phyloP scores from a whole-genome alignment of 2,113 vertebrate genomes.

The Theristicus caerulescens region DNA sequence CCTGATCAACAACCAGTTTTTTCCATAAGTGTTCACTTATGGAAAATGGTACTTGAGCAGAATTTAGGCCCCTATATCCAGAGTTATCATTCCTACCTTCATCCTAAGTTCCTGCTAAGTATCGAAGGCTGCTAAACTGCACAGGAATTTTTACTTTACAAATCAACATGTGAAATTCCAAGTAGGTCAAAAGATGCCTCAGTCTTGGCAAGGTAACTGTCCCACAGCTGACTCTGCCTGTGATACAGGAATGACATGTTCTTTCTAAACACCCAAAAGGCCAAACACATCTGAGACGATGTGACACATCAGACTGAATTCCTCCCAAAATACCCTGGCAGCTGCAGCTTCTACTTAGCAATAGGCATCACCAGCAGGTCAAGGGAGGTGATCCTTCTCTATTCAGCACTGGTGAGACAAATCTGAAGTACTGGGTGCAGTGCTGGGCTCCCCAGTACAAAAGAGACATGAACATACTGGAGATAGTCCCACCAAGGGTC shows the following conservation, averaged over 20 bases:
- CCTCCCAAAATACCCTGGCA: neutral
- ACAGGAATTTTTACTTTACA: neutral
- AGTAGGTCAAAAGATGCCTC: neutral
- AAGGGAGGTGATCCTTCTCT: neutral
- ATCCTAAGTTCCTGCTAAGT: neutral
- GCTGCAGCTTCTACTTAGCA: neutral
- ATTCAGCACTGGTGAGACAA: neutral
- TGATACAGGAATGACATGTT: neutral
- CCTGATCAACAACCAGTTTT: neutral
- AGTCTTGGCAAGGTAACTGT: neutral
- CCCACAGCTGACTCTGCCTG: neutral
- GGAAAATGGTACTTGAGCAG: neutral
- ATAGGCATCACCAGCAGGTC: neutral
- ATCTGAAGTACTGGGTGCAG: neutral
- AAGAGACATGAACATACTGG: neutral
- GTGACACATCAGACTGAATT: neutral
- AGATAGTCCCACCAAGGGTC: fast-evolving
- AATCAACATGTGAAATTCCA: neutral
- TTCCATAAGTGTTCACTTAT: neutral
- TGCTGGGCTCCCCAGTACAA: neutral
- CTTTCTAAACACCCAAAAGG: neutral
- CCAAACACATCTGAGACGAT: neutral
- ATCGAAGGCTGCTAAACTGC: neutral
- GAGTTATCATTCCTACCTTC: neutral
- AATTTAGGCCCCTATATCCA: neutral